Evolutionary conservation across 2,888 invertebrate species (phyloP), one percentile per base, ranked within the genome.

Genomic region (Plebejus argus): DNA sequence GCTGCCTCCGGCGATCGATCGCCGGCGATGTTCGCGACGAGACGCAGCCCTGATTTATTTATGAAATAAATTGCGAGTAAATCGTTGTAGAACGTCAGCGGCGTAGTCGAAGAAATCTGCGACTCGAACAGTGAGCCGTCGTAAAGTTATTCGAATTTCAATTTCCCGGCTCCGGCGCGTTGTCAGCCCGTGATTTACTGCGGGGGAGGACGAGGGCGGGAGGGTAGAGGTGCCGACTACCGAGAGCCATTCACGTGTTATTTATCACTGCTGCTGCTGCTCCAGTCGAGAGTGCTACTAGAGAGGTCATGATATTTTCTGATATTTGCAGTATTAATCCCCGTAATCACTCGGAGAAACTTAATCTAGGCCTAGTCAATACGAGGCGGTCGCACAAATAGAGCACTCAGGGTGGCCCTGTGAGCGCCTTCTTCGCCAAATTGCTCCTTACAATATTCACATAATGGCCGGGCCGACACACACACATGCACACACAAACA

Each of bases 361-460:
- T 4, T 53, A 53, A 53, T 53, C 18, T 5, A 18, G 5, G 53
- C 18, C 4, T 18, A 18, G 18, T 53, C 15, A 53, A 53, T 53
- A 53, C 1, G 5, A 5, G 20, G 33, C 70, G 33, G 35, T 20
- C 70, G 20, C 71, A 71, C 71, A 71, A 71, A 71, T 20, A 71
- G n/a, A 70, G 39, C 71, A 39, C 71, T 71, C 35, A 71, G 71
- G 20, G 71, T 0, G 35, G 33, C 33, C 39, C 39, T 20, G 39
- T 20, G 71, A 71, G 39, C 70, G 4, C 20, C 35, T 3, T 1
- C n/a, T 71, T 39, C 39, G 20, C n/a, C 39, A 71, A 71, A 71
- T 71, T 71, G 71, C 71, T 71, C 71, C 39, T 71, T 71, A 71
- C 71, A 71, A 71, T 71, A 71, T 39, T 71, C 71, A 71, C 71